Evolutionary conservation across 2,113 vertebrate genomes (phyloP), one percentile per base, ranked within the genome.

Genomic region (Eurystomus gularis): DNA sequence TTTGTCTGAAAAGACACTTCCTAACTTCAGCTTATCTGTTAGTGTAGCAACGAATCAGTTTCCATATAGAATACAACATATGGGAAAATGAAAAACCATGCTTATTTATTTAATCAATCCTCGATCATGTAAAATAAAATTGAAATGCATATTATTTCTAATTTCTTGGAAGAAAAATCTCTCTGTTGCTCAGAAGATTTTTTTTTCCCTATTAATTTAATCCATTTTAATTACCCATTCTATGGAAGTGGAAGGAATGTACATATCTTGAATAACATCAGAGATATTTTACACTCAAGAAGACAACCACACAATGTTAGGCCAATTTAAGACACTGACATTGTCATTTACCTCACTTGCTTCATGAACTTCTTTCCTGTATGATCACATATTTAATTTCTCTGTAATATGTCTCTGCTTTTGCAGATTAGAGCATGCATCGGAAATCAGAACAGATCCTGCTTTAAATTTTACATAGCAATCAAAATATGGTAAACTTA

Each of bases 71-170:
- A 81, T 31, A 88, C 0, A 3, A 57, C 31, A 66, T 17, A 55
- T 0, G 7, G 17, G 75, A 82, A 75, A 66, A 42, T 13, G 1
- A 65, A 66, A 46, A 61, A 29, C 0, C 0, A 10, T 57, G 3
- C 1, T 2, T 76, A 26, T 37, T 42, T 72, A 46, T 76, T 86
- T 72, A 83, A 68, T 40, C 1, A 83, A 68, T 40, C 1, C 0
- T 46, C 68, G 37, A 29, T 20, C 49, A 39, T 17, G 7, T 40
- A 60, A 79, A 75, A 58, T 24, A 62, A 85, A 33, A 51, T 29
- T 2, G 21, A 35, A 70, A n/a, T 31, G 0, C 2, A 24, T 16
- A 31, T 65, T 52, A 23, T 52, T 78, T 46, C 3, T 57, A 13
- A n/a, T 65, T 73, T 85, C 18, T 77, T 4, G 51, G 35, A 66